Base-by-base conservation (phyloP, 2,113 vertebrate species). In the Cyprinodon variegatus region DNA sequence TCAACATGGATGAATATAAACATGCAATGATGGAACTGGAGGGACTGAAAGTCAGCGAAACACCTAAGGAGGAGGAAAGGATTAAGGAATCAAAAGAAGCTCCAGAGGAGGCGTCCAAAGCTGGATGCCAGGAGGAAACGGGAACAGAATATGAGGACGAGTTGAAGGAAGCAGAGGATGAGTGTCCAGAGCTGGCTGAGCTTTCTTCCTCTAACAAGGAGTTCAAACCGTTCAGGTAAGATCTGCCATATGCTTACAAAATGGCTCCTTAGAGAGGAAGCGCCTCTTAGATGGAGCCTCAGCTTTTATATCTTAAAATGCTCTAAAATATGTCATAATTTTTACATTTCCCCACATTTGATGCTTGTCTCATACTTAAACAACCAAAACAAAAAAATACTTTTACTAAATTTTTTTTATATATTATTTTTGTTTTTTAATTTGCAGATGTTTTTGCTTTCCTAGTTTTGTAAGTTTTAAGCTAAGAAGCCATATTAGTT, bases 161-260 rank as follows among this genome's bases (percentile, higher is more conserved):
- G 76, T 15, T 70, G 68, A 73, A 82, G 3, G 93, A 93, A n/a
- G 38, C 66, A 11, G 93, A 91, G 50, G 95, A 96, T 9, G 76
- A 93, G 43, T 96, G 92, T 67, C 95, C 96, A 53, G 91, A 92
- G 72, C 91, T 96, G n/a, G 59, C 91, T 64, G 88, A 91, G 65
- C 84, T 96, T 53, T 95, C 96, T 3, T 53, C 87, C 20, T 73
- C 78, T 45, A 96, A 95, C 63, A 93, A 90, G 83, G 94, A 96
- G 17, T 94, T 94, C 64, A 91, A 81, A 77, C 94, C 94, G 37
- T 94, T 94, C 88, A 94, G 94, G 94, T 95, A 90, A 78, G 75
- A 48, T 10, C 2, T 62, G 20, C 40, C 14, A 7, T 65, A 50
- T 3, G 17, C 50, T 41, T 36, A 46, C 17, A 15, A 22, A 68